Percentiles rank a stretch among this genome's conserved stretches.
These are phyloP conservation scores for Atherinosoma microstoma DNA, from an alignment of 2,797 vertebrate genomes.

Conservation along the genomic window DNA sequence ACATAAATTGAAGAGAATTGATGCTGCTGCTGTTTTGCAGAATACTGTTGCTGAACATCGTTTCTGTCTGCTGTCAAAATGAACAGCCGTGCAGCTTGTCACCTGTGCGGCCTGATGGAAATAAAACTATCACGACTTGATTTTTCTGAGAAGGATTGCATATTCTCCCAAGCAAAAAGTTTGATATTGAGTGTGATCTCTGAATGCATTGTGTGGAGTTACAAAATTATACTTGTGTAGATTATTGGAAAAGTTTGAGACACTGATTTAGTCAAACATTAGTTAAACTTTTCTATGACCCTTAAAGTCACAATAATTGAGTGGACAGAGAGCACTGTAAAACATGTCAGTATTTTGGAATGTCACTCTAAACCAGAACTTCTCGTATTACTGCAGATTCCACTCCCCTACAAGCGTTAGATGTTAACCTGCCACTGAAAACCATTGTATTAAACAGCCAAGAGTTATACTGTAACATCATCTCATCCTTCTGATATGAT, in stretches of 20 bases:
- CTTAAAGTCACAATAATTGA: neutral
- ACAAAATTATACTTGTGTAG: constrained; percentile 6
- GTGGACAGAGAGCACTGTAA: neutral
- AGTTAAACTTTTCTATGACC: neutral
- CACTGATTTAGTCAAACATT: neutral
- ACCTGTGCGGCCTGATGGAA: constrained; percentile 39
- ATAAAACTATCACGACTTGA: constrained; percentile 41
- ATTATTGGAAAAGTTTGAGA: neutral
- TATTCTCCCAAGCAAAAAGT: constrained; percentile 21
- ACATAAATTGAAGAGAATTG: constrained; percentile 78
- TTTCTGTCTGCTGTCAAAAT: constrained; percentile 69
- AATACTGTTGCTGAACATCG: constrained; percentile 63
- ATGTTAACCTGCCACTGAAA: neutral
- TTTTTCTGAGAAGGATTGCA: constrained; percentile 14
- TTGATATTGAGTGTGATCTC: constrained; percentile 29
- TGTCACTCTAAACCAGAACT: neutral
- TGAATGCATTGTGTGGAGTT: constrained; percentile 20
- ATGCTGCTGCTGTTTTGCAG: constrained; percentile 67
- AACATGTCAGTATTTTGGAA: neutral
- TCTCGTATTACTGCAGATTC: neutral
- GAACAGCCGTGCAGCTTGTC: constrained; percentile 54
- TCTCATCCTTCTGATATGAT: neutral
- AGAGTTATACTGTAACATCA: neutral
- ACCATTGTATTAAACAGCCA: neutral
- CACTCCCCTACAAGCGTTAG: neutral